A percentile compares a stretch with the other conserved stretches of the same genome.
Evolutionary conservation across 2,888 invertebrate genomes (phyloP).

Genomic region (Prosopocoilus inquinatus): DNA sequence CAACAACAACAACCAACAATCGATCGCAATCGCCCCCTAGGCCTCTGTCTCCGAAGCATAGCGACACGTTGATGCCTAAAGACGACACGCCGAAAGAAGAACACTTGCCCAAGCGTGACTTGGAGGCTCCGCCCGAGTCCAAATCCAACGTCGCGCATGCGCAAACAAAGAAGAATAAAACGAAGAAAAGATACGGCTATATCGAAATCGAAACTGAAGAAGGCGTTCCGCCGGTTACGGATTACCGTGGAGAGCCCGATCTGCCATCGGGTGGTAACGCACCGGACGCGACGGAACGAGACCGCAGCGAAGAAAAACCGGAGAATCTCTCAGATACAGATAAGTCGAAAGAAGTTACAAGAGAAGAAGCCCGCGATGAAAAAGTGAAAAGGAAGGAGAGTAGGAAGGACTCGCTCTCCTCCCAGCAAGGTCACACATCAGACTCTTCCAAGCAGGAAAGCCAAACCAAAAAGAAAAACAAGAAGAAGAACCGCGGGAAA

Average conservation of each 20-base stretch:
- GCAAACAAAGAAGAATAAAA: constrained; percentile 38
- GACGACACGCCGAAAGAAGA: constrained; percentile 37
- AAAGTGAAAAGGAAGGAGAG: constrained; percentile 10
- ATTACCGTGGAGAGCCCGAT: constrained; percentile 45
- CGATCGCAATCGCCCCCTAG: constrained; percentile 38
- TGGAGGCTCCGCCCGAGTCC: constrained; percentile 30
- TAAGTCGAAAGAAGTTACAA: constrained; percentile 27
- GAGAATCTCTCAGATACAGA: constrained; percentile 39
- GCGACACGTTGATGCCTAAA: constrained; percentile 28
- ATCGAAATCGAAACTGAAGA: constrained; percentile 31
- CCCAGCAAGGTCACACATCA: constrained; percentile 12
- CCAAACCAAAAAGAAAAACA: constrained; percentile 9
- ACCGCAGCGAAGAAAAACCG: constrained; percentile 28
- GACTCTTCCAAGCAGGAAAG: constrained; percentile 12
- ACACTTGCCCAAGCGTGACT: constrained; percentile 32
- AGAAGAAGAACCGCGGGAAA: constrained; percentile 11
- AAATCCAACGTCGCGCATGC: constrained; percentile 30
- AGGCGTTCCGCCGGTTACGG: constrained; percentile 30
- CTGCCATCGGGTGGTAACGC: constrained; percentile 36
- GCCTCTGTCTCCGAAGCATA: constrained; percentile 38
- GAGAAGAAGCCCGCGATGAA: constrained; percentile 32
- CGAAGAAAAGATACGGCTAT: constrained; percentile 40
- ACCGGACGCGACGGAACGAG: constrained; percentile 20
- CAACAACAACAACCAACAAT: constrained; percentile 25
- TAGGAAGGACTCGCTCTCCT: constrained; percentile 14